Base-by-base conservation (phyloP, 2,797 vertebrate species). In the Luscinia luscinia region DNA sequence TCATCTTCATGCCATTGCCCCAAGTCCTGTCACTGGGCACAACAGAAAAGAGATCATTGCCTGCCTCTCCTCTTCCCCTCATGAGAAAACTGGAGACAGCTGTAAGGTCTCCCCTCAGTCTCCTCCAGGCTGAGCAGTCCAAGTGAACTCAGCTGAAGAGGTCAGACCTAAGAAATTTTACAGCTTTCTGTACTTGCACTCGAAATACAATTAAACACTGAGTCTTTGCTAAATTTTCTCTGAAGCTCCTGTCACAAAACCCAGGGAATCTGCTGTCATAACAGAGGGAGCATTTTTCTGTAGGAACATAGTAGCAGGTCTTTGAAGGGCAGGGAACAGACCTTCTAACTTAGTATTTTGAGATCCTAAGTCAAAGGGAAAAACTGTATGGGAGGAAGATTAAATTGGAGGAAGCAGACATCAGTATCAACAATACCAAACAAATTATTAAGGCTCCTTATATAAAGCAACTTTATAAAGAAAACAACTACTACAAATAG, bases 401-500 rank as follows among this genome's bases (percentile, higher is more conserved):
- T 73, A 68, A 89, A 82, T 61, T 32, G 32, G 26, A 76, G 9
- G 55, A 84, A 78, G 9, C 28, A 62, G 12, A 79, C 12, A 93
- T 77, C n/a, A 58, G 9, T 38, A 52, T 62, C 38, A 27, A 59
- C 0, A 3, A 38, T 16, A 80, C 5, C 12, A 11, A 93, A 64
- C 15, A 81, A 64, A 83, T 68, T 8, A 75, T 58, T 52, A 69
- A 80, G 38, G 15, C 83, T 77, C 57, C 55, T 84, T 67, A 59
- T 11, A 43, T 22, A 24, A 43, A 83, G 3, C 23, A 78, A 11
- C 22, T 83, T 87, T 46, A 55, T 34, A 78, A 82, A 82, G 26
- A 66, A 96, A 94, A 78, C 21, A 61, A 59, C 34, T 58, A n/a
- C 28, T 41, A 63, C 11, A 64, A 36, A 58, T 48, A 76, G 41